Evolutionary conservation across 2,888 invertebrate species (phyloP).

Genomic region (Heteropelma amictum): DNA sequence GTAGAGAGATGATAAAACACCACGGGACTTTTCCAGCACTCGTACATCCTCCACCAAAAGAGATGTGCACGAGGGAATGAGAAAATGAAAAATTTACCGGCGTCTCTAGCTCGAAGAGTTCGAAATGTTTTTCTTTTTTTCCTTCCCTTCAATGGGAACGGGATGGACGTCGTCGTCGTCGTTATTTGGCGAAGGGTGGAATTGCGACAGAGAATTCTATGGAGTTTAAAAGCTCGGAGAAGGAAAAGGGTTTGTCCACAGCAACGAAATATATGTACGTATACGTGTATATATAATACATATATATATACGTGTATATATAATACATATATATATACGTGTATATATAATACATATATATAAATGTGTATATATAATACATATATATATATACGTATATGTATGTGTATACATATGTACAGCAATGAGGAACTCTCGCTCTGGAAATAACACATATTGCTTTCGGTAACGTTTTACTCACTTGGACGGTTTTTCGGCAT

Average conservation of each 20-base stretch:
- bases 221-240: not conserved
- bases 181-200: slow-evolving; percentile 5
- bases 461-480: slow-evolving; percentile 39
- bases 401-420: not conserved
- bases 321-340: too few relatives aligned
- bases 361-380: too few relatives aligned
- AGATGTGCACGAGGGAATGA: slow-evolving; percentile 38
- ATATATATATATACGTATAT: too few relatives aligned
- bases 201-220: not conserved
- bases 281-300: too few relatives aligned
- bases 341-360: too few relatives aligned
- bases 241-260: slow-evolving; percentile 28
- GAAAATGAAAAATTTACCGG: slow-evolving; percentile 57
- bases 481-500: slow-evolving; percentile 54
- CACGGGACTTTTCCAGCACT: not conserved
- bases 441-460: slow-evolving; percentile 2
- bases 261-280: not conserved
- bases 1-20: slow-evolving; percentile 26
- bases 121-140: slow-evolving; percentile 20
- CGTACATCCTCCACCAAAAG: not conserved
- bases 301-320: too few relatives aligned
- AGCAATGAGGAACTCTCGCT: slow-evolving; percentile 16
- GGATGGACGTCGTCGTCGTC: slow-evolving; percentile 10
- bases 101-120: slow-evolving; percentile 8
- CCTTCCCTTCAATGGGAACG: slow-evolving; percentile 7